phyloP scores from a whole-genome alignment of 2,888 invertebrate genomes.

The Synanthedon vespiformis region DNA sequence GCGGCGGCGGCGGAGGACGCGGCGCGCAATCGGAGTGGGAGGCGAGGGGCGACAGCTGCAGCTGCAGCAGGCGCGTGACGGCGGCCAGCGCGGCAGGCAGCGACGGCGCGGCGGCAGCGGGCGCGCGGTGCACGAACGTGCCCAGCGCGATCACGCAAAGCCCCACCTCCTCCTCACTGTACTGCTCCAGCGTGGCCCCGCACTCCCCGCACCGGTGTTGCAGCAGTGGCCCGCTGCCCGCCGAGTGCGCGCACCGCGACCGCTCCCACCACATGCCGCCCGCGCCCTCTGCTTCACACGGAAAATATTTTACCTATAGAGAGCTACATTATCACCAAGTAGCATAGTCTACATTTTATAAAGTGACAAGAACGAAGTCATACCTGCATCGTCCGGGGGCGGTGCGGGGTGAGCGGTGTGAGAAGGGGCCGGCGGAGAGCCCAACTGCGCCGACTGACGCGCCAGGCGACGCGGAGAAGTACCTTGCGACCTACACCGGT shows the following conservation, averaged over 20 bases:
- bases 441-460: constrained; percentile 48
- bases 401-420: constrained; percentile 6
- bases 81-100: constrained; percentile 88
- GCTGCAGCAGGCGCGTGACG: constrained; percentile 33
- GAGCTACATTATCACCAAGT: too few relatives aligned
- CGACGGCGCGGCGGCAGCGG: constrained; percentile 92
- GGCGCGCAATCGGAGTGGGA: constrained; percentile 91
- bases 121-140: constrained; percentile 96
- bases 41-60: constrained; percentile 82
- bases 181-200: constrained; percentile 88
- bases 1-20: constrained; percentile 91
- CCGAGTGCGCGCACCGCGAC: constrained; percentile 21
- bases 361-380: too few relatives aligned
- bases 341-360: too few relatives aligned
- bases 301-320: too few relatives aligned
- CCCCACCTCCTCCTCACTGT: constrained; percentile 96
- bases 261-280: constrained; percentile 28
- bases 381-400: background rate
- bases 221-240: constrained; percentile 58
- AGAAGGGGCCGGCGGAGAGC: constrained; percentile 31
- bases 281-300: constrained; percentile 8
- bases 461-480: constrained; percentile 48
- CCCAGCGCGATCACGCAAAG: constrained; percentile 93
- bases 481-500: constrained; percentile 20
- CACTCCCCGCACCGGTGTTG: constrained; percentile 75